phyloP scores from a whole-genome alignment of 37 sponge, comb jelly and placozoan species.

The Agelas oroides region DNA sequence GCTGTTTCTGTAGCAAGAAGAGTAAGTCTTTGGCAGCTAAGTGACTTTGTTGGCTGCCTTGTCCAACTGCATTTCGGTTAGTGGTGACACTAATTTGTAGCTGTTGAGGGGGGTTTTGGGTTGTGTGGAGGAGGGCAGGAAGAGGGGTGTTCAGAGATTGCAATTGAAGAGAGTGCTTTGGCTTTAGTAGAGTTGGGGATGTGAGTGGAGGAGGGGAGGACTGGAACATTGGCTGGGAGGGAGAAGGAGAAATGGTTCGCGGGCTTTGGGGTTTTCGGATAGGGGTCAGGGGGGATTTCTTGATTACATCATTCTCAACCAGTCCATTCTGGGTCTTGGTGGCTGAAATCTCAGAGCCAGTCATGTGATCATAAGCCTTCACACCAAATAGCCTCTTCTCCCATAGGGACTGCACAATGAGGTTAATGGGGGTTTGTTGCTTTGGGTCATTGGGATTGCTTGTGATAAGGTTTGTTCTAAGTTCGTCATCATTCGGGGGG shows the following conservation, averaged over 20 bases:
- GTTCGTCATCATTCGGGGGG: conserved; percentile 19
- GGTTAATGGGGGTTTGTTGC: conserved; percentile 13
- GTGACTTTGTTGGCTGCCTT: no score
- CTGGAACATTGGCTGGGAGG: no score
- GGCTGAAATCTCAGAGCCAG: conserved; percentile 32
- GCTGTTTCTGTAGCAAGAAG: no score
- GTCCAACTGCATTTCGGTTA: no score
- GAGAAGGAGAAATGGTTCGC: neutral
- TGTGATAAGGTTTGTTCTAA: conserved; percentile 2
- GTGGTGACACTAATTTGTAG: no score
- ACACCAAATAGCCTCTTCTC: conserved; percentile 49
- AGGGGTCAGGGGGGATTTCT: neutral
- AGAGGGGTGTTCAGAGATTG: neutral
- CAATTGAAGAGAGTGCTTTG: neutral
- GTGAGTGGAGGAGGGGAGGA: neutral
- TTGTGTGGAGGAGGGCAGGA: neutral
- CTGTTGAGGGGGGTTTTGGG: no score
- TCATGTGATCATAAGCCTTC: conserved; percentile 39
- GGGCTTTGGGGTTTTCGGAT: conserved; percentile 4
- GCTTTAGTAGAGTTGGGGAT: neutral
- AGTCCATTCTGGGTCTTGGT: conserved; percentile 1
- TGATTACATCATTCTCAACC: neutral
- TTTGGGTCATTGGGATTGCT: neutral
- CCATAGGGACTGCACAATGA: conserved; percentile 64
- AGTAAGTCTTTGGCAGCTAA: no score